A percentile compares a stretch with the other conserved stretches of the same genome.
Evolutionary conservation across 2,797 vertebrate species (phyloP).

Genomic region (Oceanodroma leucorhoa): DNA sequence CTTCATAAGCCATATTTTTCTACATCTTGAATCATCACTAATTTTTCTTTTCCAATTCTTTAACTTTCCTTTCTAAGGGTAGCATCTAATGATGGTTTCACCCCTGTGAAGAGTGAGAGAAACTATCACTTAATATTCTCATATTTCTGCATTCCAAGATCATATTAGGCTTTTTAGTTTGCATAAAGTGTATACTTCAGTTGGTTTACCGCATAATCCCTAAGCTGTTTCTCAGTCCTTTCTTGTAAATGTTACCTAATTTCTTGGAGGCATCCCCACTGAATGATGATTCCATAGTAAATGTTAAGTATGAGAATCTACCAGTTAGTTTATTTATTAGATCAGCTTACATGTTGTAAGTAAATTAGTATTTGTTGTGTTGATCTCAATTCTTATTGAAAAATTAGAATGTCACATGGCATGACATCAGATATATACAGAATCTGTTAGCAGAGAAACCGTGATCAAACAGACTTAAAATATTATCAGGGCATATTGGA

Average conservation of each 20-base stretch:
- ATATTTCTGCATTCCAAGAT: background rate
- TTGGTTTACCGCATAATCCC: background rate
- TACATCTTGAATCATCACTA: background rate
- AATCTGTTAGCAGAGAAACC: background rate
- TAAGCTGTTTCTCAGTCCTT: background rate
- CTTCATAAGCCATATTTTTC: background rate
- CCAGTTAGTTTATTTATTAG: background rate
- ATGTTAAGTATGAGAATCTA: background rate
- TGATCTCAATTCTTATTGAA: background rate
- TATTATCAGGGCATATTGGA: background rate
- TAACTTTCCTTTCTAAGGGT: background rate
- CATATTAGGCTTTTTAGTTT: background rate
- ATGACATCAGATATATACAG: background rate
- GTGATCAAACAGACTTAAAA: background rate
- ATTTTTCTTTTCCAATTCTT: background rate
- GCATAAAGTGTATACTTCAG: background rate
- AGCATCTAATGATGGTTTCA: background rate
- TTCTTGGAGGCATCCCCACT: background rate
- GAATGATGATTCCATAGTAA: background rate
- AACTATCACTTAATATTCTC: background rate
- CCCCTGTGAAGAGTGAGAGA: background rate
- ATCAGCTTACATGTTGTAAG: background rate
- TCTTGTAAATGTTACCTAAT: background rate
- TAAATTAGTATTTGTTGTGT: background rate
- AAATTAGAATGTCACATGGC: background rate